phyloP scores from a whole-genome alignment of 2,113 vertebrate genomes.

The Suricata suricatta region DNA sequence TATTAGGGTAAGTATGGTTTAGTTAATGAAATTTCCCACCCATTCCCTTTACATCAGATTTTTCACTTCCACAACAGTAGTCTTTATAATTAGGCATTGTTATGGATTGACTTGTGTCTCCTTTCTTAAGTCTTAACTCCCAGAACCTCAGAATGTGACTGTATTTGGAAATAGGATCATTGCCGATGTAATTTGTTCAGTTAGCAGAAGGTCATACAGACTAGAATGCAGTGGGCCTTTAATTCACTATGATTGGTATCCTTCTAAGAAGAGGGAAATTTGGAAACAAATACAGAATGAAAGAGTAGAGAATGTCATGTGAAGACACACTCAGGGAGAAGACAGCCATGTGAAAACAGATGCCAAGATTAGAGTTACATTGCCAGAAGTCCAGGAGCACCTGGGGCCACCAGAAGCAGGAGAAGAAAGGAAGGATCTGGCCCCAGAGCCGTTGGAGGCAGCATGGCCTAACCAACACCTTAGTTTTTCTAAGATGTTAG shows the following conservation, averaged over 20 bases:
- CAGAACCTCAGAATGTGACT: neutral
- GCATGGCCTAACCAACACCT: neutral
- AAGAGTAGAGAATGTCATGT: neutral
- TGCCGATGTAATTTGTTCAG: neutral
- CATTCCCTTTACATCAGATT: slow-evolving; percentile 25
- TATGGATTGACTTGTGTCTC: neutral
- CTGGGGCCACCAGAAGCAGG: neutral
- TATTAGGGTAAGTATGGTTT: slow-evolving; percentile 34
- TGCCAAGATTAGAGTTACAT: neutral
- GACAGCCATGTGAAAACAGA: neutral
- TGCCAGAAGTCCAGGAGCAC: neutral
- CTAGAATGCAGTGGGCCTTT: neutral
- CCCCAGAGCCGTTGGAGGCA: neutral
- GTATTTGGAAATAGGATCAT: neutral
- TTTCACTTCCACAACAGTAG: neutral
- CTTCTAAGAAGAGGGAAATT: neutral
- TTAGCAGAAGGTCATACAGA: neutral
- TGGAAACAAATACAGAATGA: neutral
- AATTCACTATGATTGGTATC: neutral
- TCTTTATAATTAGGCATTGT: slow-evolving; percentile 24
- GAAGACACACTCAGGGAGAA: neutral
- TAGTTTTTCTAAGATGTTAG: slow-evolving; percentile 11
- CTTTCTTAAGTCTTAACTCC: neutral
- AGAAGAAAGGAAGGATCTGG: neutral
- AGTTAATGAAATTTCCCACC: neutral